phyloP scores from a whole-genome alignment of 2,797 vertebrate genomes.

The Harpagifer antarcticus region DNA sequence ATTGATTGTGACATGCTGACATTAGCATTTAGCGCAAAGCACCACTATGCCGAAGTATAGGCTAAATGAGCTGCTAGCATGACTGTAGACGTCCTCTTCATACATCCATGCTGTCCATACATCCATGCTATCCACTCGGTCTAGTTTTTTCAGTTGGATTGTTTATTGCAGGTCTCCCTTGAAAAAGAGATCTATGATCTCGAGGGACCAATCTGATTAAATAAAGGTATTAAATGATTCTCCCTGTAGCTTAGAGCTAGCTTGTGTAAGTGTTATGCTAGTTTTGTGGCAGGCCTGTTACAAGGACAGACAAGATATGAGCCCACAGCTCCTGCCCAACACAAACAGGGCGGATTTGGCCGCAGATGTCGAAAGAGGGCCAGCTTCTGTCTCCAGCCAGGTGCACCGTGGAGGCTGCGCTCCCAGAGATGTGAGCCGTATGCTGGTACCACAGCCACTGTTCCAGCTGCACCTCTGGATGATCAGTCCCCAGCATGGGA shows the following conservation, averaged over 20 bases:
- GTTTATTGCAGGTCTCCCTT: no score
- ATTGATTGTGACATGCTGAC: neutral
- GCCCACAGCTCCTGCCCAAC: constrained; percentile 7
- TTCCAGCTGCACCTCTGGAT: constrained; percentile 66
- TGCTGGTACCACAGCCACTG: constrained; percentile 46
- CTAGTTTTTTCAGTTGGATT: neutral
- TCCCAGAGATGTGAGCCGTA: constrained; percentile 50
- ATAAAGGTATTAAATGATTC: no score
- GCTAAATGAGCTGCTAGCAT: neutral
- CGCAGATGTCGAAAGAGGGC: constrained; percentile 37
- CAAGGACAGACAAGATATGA: neutral
- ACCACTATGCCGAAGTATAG: neutral
- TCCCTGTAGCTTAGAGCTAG: neutral
- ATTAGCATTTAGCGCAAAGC: neutral
- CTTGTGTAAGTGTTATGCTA: constrained; percentile 6
- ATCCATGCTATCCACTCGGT: no score
- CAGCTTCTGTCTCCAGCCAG: constrained; percentile 53
- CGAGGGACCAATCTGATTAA: no score
- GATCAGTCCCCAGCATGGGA: constrained; percentile 54
- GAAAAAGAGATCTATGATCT: no score
- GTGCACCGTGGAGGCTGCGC: constrained; percentile 32
- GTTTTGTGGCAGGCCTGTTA: constrained; percentile 3
- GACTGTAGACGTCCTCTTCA: neutral
- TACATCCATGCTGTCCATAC: no score
- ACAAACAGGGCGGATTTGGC: constrained; percentile 18